A percentile compares a stretch with the other conserved stretches of the same genome.
Evolutionary conservation across 2,113 vertebrate species (phyloP).

Genomic region (Solea senegalensis): DNA sequence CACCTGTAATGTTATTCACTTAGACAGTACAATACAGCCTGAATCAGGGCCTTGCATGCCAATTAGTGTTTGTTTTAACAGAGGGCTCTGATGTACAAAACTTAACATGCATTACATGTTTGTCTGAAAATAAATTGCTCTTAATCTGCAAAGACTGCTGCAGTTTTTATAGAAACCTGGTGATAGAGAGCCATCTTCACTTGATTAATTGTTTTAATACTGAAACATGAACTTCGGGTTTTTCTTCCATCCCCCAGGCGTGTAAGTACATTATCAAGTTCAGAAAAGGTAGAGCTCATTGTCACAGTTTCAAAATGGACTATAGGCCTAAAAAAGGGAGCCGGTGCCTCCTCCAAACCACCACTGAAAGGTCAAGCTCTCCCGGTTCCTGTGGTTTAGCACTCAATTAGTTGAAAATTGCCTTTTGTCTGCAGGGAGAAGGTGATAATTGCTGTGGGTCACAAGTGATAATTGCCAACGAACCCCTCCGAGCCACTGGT

Average conservation of each 20-base stretch:
- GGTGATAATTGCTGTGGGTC: conserved; percentile 90
- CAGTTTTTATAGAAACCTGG: conserved; percentile 2
- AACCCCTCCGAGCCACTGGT: conserved; percentile 83
- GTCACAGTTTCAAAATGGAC: conserved; percentile 32
- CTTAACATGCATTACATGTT: neutral
- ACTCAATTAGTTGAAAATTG: conserved; percentile 93
- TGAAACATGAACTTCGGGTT: conserved; percentile 8
- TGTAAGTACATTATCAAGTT: conserved; percentile 32
- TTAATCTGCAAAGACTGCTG: neutral
- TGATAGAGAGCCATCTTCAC: neutral
- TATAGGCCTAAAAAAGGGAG: conserved; percentile 35
- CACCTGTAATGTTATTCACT: neutral
- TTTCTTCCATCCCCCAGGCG: conserved; percentile 4
- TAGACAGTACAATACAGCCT: neutral
- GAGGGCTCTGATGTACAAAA: conserved; percentile 4
- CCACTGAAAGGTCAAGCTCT: conserved; percentile 71
- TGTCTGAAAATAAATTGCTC: conserved; percentile 7
- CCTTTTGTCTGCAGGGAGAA: conserved; percentile 84
- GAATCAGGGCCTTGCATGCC: neutral
- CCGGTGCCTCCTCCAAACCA: conserved; percentile 40
- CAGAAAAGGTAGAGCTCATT: conserved; percentile 21
- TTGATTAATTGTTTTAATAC: conserved; percentile 28
- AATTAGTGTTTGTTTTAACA: conserved; percentile 15
- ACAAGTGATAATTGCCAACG: conserved; percentile 89
- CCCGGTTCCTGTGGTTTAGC: conserved; percentile 80